Evolutionary conservation across 2,113 vertebrate genomes (phyloP).

Genomic region (Tor tambroides): DNA sequence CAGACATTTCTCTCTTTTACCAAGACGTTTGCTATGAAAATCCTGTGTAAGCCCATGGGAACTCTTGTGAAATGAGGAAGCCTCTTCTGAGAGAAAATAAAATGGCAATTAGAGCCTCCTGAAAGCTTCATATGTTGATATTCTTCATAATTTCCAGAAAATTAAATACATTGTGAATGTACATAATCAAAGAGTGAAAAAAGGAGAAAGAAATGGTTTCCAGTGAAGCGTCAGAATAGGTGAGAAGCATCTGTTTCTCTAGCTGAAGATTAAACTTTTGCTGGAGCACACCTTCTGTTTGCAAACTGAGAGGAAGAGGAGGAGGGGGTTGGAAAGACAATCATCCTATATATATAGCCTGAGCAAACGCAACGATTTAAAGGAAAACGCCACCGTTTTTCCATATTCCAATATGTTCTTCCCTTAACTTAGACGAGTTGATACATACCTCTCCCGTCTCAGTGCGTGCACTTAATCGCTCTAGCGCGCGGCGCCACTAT

Average conservation of each 20-base stretch:
- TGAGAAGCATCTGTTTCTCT: slow-evolving; percentile 16
- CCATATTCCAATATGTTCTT: no score
- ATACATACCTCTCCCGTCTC: no score
- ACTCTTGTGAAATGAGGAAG: neutral
- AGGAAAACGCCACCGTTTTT: no score
- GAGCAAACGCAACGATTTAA: neutral
- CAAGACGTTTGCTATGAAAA: neutral
- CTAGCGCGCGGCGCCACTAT: no score
- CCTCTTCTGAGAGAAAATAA: neutral
- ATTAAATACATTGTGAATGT: neutral
- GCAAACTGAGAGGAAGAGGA: neutral
- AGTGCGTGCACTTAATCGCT: no score
- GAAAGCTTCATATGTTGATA: neutral
- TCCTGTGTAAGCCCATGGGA: neutral
- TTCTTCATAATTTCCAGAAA: neutral
- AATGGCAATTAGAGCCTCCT: neutral
- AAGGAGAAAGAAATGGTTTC: neutral
- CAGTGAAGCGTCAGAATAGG: slow-evolving; percentile 1
- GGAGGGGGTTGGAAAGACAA: neutral
- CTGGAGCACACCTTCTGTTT: slow-evolving; percentile 7
- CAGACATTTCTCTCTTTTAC: neutral
- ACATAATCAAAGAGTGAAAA: neutral
- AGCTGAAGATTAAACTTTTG: neutral
- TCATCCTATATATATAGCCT: neutral
- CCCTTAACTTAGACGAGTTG: no score